phyloP scores from a whole-genome alignment of 92 coral and sea anemone genomes.

The Epizoanthus scotinus region DNA sequence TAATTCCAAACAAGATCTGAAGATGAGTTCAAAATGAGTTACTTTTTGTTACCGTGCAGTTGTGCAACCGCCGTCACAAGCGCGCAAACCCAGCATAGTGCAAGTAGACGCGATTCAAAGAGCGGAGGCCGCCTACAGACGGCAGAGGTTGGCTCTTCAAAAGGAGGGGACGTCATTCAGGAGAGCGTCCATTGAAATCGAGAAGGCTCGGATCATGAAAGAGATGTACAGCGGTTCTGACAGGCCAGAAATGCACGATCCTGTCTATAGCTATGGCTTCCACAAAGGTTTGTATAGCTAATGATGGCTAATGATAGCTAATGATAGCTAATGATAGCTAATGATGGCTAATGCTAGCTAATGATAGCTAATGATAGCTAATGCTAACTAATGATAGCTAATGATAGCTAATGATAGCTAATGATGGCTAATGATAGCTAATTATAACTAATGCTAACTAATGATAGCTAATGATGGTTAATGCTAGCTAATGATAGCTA shows the following conservation, averaged over 20 bases:
- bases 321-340: too few relatives aligned
- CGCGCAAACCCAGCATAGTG: slow-evolving; percentile 28
- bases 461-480: too few relatives aligned
- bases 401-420: too few relatives aligned
- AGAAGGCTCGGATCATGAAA: slow-evolving; percentile 39
- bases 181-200: slow-evolving; percentile 35
- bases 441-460: too few relatives aligned
- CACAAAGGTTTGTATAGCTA: slow-evolving; percentile 13
- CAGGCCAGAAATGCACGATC: slow-evolving; percentile 1
- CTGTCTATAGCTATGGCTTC: not conserved
- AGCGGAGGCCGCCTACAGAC: slow-evolving; percentile 40
- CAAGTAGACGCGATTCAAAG: slow-evolving; percentile 35
- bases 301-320: too few relatives aligned
- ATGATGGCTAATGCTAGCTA: too few relatives aligned
- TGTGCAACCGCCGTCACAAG: not conserved
- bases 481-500: too few relatives aligned
- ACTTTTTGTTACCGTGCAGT: not conserved
- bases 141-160: slow-evolving; percentile 38
- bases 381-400: too few relatives aligned
- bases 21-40: too few relatives aligned
- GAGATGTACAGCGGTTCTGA: slow-evolving; percentile 33
- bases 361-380: too few relatives aligned
- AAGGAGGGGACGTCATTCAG: slow-evolving; percentile 33
- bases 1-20: too few relatives aligned
- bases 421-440: too few relatives aligned